Conservation (phyloP, 2,888 invertebrate genomes). For the Sipha maydis region DNA sequence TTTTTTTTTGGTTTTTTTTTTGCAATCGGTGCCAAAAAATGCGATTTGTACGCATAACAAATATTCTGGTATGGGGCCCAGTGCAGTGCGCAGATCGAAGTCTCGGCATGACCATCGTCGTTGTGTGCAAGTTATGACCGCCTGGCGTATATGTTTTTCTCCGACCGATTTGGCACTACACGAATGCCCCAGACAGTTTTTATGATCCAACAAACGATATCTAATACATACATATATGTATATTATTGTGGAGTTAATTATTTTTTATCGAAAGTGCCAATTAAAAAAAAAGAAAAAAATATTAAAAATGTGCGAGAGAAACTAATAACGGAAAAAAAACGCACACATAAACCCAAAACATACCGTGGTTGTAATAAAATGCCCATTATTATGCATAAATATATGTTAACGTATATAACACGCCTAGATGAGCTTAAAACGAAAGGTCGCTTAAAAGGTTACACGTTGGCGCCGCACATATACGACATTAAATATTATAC, state of each 20-base stretch:
- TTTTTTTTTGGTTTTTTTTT: neutral
- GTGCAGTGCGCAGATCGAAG: neutral
- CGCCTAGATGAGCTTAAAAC: neutral
- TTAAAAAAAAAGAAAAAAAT: neutral
- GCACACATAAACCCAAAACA: neutral
- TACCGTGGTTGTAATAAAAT: neutral
- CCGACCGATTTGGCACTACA: conserved; percentile 39
- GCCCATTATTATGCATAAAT: neutral
- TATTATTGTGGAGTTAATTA: neutral
- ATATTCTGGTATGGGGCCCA: neutral
- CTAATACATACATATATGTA: neutral
- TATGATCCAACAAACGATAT: neutral
- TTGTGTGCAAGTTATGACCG: neutral
- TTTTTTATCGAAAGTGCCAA: conserved; percentile 6
- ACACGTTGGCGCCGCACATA: neutral
- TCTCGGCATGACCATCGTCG: neutral
- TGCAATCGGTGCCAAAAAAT: conserved; percentile 24
- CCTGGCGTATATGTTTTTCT: neutral
- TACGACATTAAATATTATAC: neutral
- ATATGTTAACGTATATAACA: neutral
- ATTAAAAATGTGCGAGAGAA: neutral
- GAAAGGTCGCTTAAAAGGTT: conserved; percentile 36
- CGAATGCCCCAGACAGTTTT: neutral
- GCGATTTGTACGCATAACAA: conserved; percentile 15
- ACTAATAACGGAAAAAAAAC: neutral